Conservation (phyloP, 2,113 vertebrate genomes). For the Dasyprocta punctata region DNA sequence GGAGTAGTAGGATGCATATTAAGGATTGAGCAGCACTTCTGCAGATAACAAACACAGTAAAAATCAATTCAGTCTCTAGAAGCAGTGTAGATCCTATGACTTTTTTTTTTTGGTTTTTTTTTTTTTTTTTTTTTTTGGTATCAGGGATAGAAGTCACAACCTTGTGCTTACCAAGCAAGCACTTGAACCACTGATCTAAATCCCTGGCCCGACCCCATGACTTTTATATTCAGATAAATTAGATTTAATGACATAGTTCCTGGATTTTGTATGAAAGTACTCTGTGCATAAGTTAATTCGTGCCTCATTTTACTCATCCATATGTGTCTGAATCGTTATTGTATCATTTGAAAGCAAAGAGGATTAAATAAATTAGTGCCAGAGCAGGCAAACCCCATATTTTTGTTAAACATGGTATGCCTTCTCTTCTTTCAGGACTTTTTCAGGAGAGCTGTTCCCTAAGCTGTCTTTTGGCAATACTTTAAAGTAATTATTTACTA, state of each 20-base stretch:
- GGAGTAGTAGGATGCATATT: accelerated
- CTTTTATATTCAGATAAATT: background rate
- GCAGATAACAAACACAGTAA: background rate
- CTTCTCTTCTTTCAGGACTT: background rate
- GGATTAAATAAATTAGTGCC: background rate
- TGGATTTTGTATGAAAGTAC: background rate
- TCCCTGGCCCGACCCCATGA: too few species aligned
- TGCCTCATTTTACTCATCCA: background rate
- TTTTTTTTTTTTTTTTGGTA: too few species aligned
- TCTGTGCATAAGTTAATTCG: background rate
- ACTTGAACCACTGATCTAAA: too few species aligned
- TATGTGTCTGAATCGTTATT: background rate
- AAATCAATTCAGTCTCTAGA: background rate
- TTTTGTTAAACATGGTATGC: background rate
- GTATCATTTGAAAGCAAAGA: background rate
- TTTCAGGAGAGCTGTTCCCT: background rate
- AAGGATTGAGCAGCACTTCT: background rate
- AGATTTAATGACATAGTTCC: background rate
- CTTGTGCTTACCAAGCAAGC: too few species aligned
- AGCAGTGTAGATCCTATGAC: background rate
- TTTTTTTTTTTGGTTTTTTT: too few species aligned
- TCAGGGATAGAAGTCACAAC: too few species aligned
- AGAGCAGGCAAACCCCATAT: accelerated
- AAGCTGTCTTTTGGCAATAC: background rate
- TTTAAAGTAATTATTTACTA: background rate